Evolutionary conservation across 2,888 invertebrate genomes (phyloP), one percentile per base, ranked within the genome.

Genomic region (Catocala sponsa): DNA sequence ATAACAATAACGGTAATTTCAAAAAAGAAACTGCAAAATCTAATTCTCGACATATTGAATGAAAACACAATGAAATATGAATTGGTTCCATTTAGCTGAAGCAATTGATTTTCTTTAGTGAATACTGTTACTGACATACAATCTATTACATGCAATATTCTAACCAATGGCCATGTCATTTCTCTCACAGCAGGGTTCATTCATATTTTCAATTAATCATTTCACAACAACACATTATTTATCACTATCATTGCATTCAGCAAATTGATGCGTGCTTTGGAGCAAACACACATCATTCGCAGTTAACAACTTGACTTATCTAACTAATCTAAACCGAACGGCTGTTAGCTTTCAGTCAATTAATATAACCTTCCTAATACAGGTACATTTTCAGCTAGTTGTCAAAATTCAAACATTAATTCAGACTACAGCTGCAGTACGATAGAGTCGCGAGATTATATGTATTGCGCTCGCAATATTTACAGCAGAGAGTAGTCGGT

Each of bases 21-120:
- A 33, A 65, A 49, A 61, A 62, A 65, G 56, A 47, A 61, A 65
- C 52, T 32, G 9, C 12, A 50, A 50, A 12, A 12, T 6, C 12
- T 48, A 33, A 11, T 33, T n/a, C 12, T 10, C 35, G 35, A 12
- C 9, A 38, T 4, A 38, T 38, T 50, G 13, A 33, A 50, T 50
- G 50, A n/a, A 1, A 70, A 63, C 59, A 66, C 56, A 63, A 66
- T 72, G 66, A 72, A 66, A 72, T 56, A 65, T 52, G 59, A 71
- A 69, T 72, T 54, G 60, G 60, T 63, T 60, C 46, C 50, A 72
- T 72, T 72, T 50, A 35, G 66, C 60, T 66, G 59, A 57, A 60
- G 52, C 63, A 72, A 44, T 46, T 46, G 15, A 13, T 72, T 72
- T 60, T 49, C 66, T 50, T 42, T 50, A 5, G 48, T 58, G 72